Evolutionary conservation across 2,888 invertebrate genomes (phyloP), one percentile per base, ranked within the genome.

Genomic region (Pterobdella sp.): DNA sequence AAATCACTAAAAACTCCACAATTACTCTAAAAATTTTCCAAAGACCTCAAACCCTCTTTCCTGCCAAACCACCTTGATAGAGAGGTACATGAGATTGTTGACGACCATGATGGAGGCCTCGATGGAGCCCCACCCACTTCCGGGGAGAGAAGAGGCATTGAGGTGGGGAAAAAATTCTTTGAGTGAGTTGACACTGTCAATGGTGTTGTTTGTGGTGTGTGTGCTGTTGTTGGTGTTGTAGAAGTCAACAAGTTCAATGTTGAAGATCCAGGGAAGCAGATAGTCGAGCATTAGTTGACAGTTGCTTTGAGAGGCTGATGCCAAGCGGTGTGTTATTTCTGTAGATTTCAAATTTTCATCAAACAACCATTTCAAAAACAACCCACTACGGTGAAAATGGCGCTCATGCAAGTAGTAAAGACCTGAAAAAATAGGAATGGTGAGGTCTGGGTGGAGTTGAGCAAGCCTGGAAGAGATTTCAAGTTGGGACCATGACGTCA

Each of bases 351-450:
- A 66, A 49, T 14, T 14, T 10, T 22, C 26, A 64, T 18, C 64
- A 64, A 14, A 22, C 10, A 14, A 22, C 29, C 29, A 22, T 14
- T 10, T n/a, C n/a, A n/a, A n/a, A n/a, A n/a, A n/a, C n/a, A n/a
- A n/a, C n/a, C n/a, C n/a, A n/a, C n/a, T n/a, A n/a, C n/a, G n/a
- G n/a, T n/a, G n/a, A n/a, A n/a, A n/a, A n/a, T n/a, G n/a, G n/a
- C 63, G 32, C 10, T n/a, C 32, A 69, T 14, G 4, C n/a, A 14
- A 49, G 32, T 49, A 14, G 29, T 1, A 29, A 35, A 66, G 84
- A 94, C 95, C 96, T 81, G 96, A 96, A 86, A 98, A 96, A 89
- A 98, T 94, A 0, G 96, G 94, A 94, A 98, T 96, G 35, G 98
- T 97, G 60, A 98, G 88, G 82, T 97, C 96, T 0, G 97, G 95